Evolutionary conservation across 2,113 vertebrate species (phyloP), one percentile per base, ranked within the genome.

Genomic region (Mirza zaza): DNA sequence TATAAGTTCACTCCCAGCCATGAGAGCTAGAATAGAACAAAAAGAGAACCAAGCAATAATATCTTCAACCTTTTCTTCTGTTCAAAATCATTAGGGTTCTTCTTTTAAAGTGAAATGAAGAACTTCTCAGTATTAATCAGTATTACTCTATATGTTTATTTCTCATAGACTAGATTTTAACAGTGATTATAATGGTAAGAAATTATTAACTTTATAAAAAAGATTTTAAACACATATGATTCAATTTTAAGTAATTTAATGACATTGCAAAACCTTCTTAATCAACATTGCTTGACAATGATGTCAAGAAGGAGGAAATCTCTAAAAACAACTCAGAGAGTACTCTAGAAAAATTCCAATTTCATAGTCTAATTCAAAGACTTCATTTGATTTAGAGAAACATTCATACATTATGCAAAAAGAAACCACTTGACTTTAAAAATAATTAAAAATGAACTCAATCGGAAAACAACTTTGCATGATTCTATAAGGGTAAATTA

Each of bases 1-100:
- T 98, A 99, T 23, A 98, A 67, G 91, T 99, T 99, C 85, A 99
- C 57, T 97, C 98, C 99, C 97, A 99, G 89, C 99, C 99, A 99
- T 1, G 91, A n/a, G 84, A 99, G 68, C 99, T 99, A 75, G 81
- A 97, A 97, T 27, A 83, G 52, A 98, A 87, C 7, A 15, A 73
- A 85, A 96, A 97, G 36, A 96, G n/a, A 76, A 20, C 27, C 80
- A 80, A 39, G 98, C 92, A 98, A 76, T 97, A 80, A 42, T 6
- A 55, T 12, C 77, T 73, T 63, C 25, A 34, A 45, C 21, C 42
- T 89, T 97, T 96, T 14, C 79, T 81, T 91, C 45, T 61, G 57
- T 50, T 55, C 63, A 84, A 79, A 95, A 87, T 55, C 90, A n/a
- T 29, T 93, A 29, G 34, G 8, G 36, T 77, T 97, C 92, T 90